A percentile compares a stretch with the other conserved stretches of the same genome.
phyloP scores from a whole-genome alignment of 2,888 invertebrate species.

The Leptopilina drosophilae region DNA sequence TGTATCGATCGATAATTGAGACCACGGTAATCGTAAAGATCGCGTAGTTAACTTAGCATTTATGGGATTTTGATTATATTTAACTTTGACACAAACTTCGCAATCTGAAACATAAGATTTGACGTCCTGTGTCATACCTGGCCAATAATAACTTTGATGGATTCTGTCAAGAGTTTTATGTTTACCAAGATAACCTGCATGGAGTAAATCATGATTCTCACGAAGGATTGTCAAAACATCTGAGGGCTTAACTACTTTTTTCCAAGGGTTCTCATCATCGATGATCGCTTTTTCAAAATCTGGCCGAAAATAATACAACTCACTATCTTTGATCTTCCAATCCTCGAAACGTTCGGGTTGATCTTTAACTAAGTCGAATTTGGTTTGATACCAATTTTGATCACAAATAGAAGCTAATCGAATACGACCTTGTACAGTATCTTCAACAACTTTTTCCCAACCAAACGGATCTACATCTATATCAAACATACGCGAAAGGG shows the following conservation, averaged over 20 bases:
- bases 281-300: slow-evolving; percentile 41
- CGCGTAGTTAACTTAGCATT: no score
- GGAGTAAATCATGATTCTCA: slow-evolving; percentile 39
- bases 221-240: slow-evolving; percentile 25
- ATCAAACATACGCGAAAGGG: slow-evolving; percentile 48
- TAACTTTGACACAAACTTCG: no score
- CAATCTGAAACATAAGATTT: no score
- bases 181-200: slow-evolving; percentile 33
- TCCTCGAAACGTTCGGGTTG: neutral
- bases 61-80: no score
- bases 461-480: slow-evolving; percentile 39
- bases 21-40: no score
- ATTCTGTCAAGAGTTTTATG: no score
- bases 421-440: slow-evolving; percentile 39
- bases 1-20: neutral
- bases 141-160: no score
- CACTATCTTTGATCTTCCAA: slow-evolving; percentile 30
- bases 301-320: neutral
- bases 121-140: no score
- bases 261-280: neutral
- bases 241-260: slow-evolving; percentile 25
- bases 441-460: slow-evolving; percentile 42
- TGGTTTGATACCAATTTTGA: slow-evolving; percentile 47
- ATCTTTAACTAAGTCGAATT: slow-evolving; percentile 18
- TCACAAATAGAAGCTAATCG: slow-evolving; percentile 18